Percentiles rank a stretch among this genome's conserved stretches.
Conservation (phyloP, 2,888 invertebrate genomes). For the Drosophila nr. perissopoda region DNA sequence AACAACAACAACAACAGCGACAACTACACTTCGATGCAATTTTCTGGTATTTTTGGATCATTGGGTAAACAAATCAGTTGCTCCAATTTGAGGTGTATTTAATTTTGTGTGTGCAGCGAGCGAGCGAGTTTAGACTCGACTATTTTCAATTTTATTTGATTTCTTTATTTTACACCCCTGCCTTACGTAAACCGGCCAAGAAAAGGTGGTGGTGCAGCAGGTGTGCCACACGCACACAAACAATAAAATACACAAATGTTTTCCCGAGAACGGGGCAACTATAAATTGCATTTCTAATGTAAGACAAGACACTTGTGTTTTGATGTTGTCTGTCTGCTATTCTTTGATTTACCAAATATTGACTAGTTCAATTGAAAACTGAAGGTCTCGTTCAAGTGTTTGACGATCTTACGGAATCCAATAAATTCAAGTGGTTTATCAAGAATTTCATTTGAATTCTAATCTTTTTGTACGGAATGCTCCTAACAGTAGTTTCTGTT, state of each 20-base stretch:
- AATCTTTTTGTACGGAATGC: not conserved
- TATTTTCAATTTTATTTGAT: slow-evolving; percentile 55
- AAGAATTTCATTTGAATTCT: not conserved
- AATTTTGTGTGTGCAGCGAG: slow-evolving; percentile 16
- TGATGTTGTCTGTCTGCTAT: slow-evolving; percentile 9
- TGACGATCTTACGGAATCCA: not conserved
- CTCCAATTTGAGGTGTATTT: slow-evolving; percentile 50
- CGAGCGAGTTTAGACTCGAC: slow-evolving; percentile 16
- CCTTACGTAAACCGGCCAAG: slow-evolving; percentile 37
- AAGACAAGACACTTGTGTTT: slow-evolving; percentile 20
- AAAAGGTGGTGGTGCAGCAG: slow-evolving; percentile 1
- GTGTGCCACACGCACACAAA: slow-evolving; percentile 8
- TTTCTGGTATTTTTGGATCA: slow-evolving; percentile 62
- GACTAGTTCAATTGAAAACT: not conserved
- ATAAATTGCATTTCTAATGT: slow-evolving; percentile 40
- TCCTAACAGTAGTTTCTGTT: not conserved
- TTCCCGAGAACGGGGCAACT: slow-evolving; percentile 27
- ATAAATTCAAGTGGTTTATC: not conserved
- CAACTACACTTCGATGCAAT: slow-evolving; percentile 52
- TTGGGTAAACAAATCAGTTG: slow-evolving; percentile 68
- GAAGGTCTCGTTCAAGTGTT: slow-evolving; percentile 2
- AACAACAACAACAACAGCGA: slow-evolving; percentile 11
- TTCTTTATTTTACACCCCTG: slow-evolving; percentile 53
- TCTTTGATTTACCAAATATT: not conserved
- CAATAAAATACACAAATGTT: not conserved